Conservation (phyloP, 1,140 invertebrate species). For the Drosophila nigromelanica region DNA sequence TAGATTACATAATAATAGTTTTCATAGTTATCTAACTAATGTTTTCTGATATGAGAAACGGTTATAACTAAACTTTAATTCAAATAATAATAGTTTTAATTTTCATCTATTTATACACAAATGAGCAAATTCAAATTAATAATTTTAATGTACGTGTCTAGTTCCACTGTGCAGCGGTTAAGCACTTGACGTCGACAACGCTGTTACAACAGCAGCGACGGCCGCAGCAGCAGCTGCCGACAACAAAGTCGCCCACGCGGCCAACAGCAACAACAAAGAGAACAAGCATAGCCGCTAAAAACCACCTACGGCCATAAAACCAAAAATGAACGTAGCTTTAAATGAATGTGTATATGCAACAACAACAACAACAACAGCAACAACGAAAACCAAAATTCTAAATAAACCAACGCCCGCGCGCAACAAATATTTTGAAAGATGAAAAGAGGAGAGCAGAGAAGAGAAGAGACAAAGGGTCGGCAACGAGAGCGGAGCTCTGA, state of each 20-base stretch:
- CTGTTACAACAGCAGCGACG: slow-evolving; percentile 25
- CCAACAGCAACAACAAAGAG: slow-evolving; percentile 22
- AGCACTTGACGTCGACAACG: slow-evolving; percentile 36
- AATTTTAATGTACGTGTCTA: no score
- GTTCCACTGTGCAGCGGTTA: slow-evolving; percentile 17
- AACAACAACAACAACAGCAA: slow-evolving; percentile 35
- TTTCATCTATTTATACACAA: no score
- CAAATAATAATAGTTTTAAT: no score
- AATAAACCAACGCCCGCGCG: slow-evolving; percentile 64
- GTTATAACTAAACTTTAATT: no score
- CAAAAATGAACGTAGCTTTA: slow-evolving; percentile 67
- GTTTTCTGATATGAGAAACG: no score
- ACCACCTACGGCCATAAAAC: slow-evolving; percentile 59
- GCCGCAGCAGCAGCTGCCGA: slow-evolving; percentile 26
- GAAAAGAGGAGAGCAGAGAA: slow-evolving; percentile 2
- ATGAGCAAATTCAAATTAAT: no score
- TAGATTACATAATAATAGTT: no score
- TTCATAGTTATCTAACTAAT: no score
- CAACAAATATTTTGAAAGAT: slow-evolving; percentile 45
- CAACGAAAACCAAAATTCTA: slow-evolving; percentile 60
- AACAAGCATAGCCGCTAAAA: slow-evolving; percentile 40
- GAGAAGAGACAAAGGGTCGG: slow-evolving; percentile 1
- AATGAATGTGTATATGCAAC: slow-evolving; percentile 31
- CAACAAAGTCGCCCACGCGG: slow-evolving; percentile 18
- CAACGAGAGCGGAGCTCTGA: slow-evolving; percentile 1